Conservation (phyloP, 2,113 vertebrate genomes). For the Hyperopisus bebe region DNA sequence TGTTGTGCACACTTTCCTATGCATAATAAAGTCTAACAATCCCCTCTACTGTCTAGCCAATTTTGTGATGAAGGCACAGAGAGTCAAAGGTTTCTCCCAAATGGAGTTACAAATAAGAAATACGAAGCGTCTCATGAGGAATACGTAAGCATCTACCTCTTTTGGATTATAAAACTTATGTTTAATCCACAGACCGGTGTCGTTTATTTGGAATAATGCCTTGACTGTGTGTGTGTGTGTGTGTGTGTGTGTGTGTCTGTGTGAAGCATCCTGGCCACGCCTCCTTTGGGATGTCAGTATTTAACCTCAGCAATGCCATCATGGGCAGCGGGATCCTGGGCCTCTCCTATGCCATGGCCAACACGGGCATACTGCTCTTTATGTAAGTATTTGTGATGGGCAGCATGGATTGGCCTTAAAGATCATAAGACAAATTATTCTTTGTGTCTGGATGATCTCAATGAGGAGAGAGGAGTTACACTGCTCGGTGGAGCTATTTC, state of each 20-base stretch:
- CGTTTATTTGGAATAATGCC: background rate
- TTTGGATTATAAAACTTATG: background rate
- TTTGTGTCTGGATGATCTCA: background rate
- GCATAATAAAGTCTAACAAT: background rate
- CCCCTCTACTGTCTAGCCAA: slow-evolving; percentile 55
- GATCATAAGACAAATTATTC: background rate
- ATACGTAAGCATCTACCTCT: slow-evolving; percentile 69
- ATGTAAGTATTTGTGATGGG: slow-evolving; percentile 72
- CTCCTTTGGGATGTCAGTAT: slow-evolving; percentile 90
- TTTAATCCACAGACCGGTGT: background rate
- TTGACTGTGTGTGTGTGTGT: background rate
- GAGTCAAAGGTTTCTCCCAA: slow-evolving; percentile 87
- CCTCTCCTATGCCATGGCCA: slow-evolving; percentile 97
- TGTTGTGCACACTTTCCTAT: too few species aligned
- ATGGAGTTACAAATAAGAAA: slow-evolving; percentile 77
- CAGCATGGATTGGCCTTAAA: background rate
- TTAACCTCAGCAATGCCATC: slow-evolving; percentile 97
- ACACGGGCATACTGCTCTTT: slow-evolving; percentile 96
- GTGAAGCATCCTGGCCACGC: slow-evolving; percentile 78
- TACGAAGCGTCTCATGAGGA: slow-evolving; percentile 81
- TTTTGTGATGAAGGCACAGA: slow-evolving; percentile 75
- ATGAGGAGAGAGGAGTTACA: background rate
- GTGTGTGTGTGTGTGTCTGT: background rate
- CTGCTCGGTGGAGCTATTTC: background rate
- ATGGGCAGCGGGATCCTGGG: slow-evolving; percentile 98